phyloP scores from a whole-genome alignment of 2,888 invertebrate genomes.

The Yponomeuta sedellus region DNA sequence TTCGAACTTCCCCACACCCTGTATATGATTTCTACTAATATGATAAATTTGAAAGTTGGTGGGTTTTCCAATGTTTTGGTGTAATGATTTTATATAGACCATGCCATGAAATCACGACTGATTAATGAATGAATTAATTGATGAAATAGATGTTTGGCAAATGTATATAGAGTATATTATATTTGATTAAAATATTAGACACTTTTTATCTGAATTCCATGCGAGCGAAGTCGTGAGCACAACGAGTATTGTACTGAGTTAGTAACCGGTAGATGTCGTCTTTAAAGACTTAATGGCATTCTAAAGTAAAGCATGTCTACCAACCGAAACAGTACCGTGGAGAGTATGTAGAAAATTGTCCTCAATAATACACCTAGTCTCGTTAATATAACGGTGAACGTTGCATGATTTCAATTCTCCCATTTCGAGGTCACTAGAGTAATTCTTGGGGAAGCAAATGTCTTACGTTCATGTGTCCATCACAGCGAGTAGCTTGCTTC shows the following conservation, averaged over 20 bases:
- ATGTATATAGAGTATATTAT: too few relatives aligned
- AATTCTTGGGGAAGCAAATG: constrained; percentile 52
- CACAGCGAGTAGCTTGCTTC: not conserved
- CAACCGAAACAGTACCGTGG: constrained; percentile 64
- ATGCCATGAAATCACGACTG: too few relatives aligned
- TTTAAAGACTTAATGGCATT: constrained; percentile 12
- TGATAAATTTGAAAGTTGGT: too few relatives aligned
- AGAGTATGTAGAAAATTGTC: constrained; percentile 49
- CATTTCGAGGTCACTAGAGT: constrained; percentile 63
- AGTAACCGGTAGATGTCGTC: not conserved
- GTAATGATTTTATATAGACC: too few relatives aligned
- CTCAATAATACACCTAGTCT: constrained; percentile 36
- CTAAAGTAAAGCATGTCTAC: constrained; percentile 30
- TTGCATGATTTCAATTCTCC: constrained; percentile 58
- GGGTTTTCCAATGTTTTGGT: too few relatives aligned
- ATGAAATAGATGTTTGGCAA: too few relatives aligned
- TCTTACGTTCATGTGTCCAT: not conserved
- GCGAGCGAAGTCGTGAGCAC: too few relatives aligned
- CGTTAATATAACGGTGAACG: constrained; percentile 71
- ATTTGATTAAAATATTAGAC: too few relatives aligned
- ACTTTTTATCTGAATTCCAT: too few relatives aligned
- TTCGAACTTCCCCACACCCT: too few relatives aligned
- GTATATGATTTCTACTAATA: too few relatives aligned
- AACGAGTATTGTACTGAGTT: not conserved
- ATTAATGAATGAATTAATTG: too few relatives aligned